Conservation (phyloP, 2,797 vertebrate species). For the Furcifer pardalis region DNA sequence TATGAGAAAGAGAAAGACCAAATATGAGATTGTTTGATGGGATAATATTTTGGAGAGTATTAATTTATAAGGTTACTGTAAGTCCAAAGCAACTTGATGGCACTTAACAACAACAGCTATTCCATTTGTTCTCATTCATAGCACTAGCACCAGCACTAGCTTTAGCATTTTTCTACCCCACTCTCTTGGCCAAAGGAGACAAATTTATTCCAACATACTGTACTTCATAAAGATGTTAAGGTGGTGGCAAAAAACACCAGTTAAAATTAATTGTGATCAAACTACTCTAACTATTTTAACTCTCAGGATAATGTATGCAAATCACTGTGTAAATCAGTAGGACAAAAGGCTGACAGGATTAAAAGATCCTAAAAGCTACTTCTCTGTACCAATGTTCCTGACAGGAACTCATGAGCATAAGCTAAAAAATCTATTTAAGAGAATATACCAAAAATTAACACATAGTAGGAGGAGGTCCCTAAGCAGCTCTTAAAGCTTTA, state of each 20-base stretch:
- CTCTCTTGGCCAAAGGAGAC: not conserved
- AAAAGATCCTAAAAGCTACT: constrained; percentile 36
- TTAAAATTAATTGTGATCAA: constrained; percentile 1
- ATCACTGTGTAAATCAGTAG: constrained; percentile 27
- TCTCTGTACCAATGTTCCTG: constrained; percentile 8
- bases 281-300: constrained; percentile 20
- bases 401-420: constrained; percentile 14
- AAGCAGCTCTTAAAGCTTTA: constrained; percentile 12
- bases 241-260: not conserved
- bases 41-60: too few relatives aligned
- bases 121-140: not conserved
- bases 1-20: too few relatives aligned
- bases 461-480: not conserved
- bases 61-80: too few relatives aligned
- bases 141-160: not conserved
- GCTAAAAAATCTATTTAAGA: constrained; percentile 14
- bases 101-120: too few relatives aligned
- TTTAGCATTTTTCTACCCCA: not conserved
- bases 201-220: not conserved
- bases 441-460: constrained; percentile 23
- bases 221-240: not conserved
- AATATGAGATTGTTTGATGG: too few relatives aligned
- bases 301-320: constrained; percentile 16
- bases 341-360: constrained; percentile 18
- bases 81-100: too few relatives aligned